Evolutionary conservation across 2,113 vertebrate species (phyloP), one percentile per base, ranked within the genome.

Genomic region (Urocitellus parryii): DNA sequence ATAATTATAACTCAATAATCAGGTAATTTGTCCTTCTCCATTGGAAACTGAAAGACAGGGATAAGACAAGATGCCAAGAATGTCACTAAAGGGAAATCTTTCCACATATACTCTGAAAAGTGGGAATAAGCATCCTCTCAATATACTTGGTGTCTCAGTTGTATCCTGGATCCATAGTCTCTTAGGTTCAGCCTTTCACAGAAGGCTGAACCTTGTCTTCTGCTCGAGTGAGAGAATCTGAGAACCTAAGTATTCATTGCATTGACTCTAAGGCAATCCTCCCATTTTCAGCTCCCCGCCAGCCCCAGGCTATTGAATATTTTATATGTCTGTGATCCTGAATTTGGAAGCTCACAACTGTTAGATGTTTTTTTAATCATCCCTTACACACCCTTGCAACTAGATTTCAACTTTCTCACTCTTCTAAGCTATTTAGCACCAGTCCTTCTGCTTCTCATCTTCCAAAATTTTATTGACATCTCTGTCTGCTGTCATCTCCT

Each of bases 391-490:
- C 6, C n/a, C 24, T 84, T 89, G 4, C 27, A 34, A 73, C 18
- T 81, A 67, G 11, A 84, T 70, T 93, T 96, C 79, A 96, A 29
- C 16, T 74, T 86, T 93, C 56, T 93, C 65, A 76, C 42, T 70
- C n/a, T 67, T 80, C 18, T 22, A 82, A 84, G 61, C 79, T 90
- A 83, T 81, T 95, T 94, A 80, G 5, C 53, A 88, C 34, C 16
- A 51, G 32, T 74, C 67, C 14, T 93, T 72, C 67, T 85, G 72
- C 10, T 63, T 92, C 67, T 34, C 63, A 67, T n/a, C 45, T 67
- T 92, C 25, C 14, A 67, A 81, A 83, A 56, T 91, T 91, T 95
- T 96, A 81, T 72, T 84, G 12, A 72, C 67, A 87, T 88, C 13
- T 92, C 72, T 84, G 18, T 82, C 56, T 95, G 32, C 27, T 91